These are phyloP conservation scores for Seriola quinqueradiata DNA, from an alignment of 2,113 vertebrate genomes.

Conservation along the genomic window DNA sequence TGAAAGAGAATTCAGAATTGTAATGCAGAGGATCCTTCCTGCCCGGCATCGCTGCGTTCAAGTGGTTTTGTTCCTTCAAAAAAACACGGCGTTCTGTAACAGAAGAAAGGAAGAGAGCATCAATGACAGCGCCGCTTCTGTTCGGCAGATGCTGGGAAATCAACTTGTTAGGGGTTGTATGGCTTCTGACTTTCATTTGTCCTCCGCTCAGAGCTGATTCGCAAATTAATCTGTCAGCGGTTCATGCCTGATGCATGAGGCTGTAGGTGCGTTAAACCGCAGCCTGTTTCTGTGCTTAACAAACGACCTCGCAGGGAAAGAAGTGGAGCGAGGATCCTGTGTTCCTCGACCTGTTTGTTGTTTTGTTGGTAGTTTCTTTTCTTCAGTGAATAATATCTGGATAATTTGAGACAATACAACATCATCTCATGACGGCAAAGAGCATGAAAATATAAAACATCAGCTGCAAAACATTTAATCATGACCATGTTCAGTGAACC, in stretches of 20 bases:
- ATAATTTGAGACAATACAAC: too few relatives aligned
- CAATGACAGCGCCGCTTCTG: not conserved
- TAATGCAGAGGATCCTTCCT: constrained; percentile 39
- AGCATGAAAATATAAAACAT: too few relatives aligned
- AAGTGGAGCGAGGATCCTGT: not conserved
- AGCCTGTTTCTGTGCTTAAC: not conserved
- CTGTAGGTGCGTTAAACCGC: constrained; percentile 13
- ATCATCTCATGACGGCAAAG: too few relatives aligned
- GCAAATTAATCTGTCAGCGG: constrained; percentile 38
- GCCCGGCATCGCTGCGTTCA: not conserved
- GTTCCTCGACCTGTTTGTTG: not conserved
- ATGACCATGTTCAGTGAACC: too few relatives aligned
- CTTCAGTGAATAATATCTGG: too few relatives aligned
- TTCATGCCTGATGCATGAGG: constrained; percentile 13
- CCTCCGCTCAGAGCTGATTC: constrained; percentile 44
- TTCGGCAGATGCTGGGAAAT: constrained; percentile 23
- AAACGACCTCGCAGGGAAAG: not conserved
- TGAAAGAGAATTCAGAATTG: constrained; percentile 33
- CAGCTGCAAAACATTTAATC: too few relatives aligned
- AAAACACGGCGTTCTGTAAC: constrained; percentile 26
- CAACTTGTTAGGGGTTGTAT: constrained; percentile 31
- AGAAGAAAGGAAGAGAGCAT: constrained; percentile 42
- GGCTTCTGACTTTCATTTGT: constrained; percentile 63
- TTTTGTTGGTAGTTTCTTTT: not conserved
- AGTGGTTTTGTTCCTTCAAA: constrained; percentile 42